Evolutionary conservation across 2,113 vertebrate genomes (phyloP), one percentile per base, ranked within the genome.

Genomic region (Ranitomeya variabilis): DNA sequence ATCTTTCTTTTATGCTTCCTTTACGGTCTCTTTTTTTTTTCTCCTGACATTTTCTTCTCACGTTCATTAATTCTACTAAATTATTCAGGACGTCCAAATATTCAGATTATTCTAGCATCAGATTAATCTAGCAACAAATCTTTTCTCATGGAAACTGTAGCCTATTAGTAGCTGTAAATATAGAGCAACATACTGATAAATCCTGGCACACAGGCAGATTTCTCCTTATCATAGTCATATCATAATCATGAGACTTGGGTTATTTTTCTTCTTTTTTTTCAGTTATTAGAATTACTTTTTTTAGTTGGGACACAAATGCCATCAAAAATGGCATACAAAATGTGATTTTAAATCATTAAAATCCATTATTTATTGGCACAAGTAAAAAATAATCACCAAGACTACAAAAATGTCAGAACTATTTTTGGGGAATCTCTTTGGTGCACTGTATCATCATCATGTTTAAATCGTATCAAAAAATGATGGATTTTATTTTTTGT

Each of bases 51-150:
- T 76, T 76, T 76, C 51, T 76, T 16, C 73, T 76, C 73, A 76
- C 19, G 45, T 45, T 52, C 45, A 76, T 52, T 76, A 52, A 76
- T 52, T 52, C 73, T 76, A 51, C 73, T 76, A 76, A 76, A 76
- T 76, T 76, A 52, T 76, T 76, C 45, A 52, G 37, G 52, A 76
- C 73, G 52, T 52, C 73, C 37, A 52, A 76, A 76, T 76, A 76
- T 74, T 74, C 31, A 74, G 45, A 74, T 51, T 74, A 74, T 74
- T 74, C 71, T 45, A 18, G 71, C 71, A 74, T 52, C 37, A 76
- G 51, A 76, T 76, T 76, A 76, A 52, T 76, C 73, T 52, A 76
- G 37, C 73, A 52, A 52, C 45, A 76, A 51, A 52, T 51, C 69
- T 52, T 76, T 76, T 76, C 52, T 76, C 31, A 52, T 11, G 31